A percentile compares a stretch with the other conserved stretches of the same genome.
Evolutionary conservation across 2,113 vertebrate species (phyloP).

Genomic region (Verasper variegatus): DNA sequence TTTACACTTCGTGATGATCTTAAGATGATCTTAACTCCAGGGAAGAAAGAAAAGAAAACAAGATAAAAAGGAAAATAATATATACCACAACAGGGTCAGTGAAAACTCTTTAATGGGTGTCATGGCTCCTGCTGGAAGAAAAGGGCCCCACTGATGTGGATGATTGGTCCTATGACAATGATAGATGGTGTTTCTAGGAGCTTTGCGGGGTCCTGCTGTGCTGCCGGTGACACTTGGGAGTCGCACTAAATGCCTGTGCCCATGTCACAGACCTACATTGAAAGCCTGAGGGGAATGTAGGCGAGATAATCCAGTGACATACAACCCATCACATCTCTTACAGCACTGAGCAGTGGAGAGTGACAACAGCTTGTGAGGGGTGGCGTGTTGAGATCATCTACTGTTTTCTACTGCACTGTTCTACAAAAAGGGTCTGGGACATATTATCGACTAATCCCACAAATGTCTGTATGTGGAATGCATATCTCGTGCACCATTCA

Average conservation of each 20-base stretch:
- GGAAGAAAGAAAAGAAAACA: background rate
- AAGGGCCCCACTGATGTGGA: slow-evolving; percentile 69
- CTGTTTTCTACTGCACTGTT: slow-evolving; percentile 19
- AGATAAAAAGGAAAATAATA: slow-evolving; percentile 29
- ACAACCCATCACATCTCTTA: slow-evolving; percentile 70
- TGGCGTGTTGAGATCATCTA: slow-evolving; percentile 11
- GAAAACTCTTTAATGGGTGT: slow-evolving; percentile 63
- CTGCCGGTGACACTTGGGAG: slow-evolving; percentile 76
- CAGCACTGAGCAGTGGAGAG: slow-evolving; percentile 47
- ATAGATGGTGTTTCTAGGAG: slow-evolving; percentile 78
- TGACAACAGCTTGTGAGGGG: slow-evolving; percentile 47
- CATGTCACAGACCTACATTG: slow-evolving; percentile 65
- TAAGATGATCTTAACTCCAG: slow-evolving; percentile 15
- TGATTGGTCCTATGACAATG: slow-evolving; percentile 79
- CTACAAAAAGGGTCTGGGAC: slow-evolving; percentile 7
- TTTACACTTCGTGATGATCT: background rate
- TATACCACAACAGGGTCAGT: slow-evolving; percentile 53
- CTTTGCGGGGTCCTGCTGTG: slow-evolving; percentile 68
- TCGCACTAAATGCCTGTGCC: slow-evolving; percentile 71
- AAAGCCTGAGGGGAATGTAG: slow-evolving; percentile 60
- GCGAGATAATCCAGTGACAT: slow-evolving; percentile 72
- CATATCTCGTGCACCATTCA: too few species aligned
- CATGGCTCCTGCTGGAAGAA: slow-evolving; percentile 68
- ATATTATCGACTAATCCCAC: background rate
- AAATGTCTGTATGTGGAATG: too few species aligned